Base-by-base conservation (phyloP, 2,888 invertebrate genomes). In the Lasioglossum morio region DNA sequence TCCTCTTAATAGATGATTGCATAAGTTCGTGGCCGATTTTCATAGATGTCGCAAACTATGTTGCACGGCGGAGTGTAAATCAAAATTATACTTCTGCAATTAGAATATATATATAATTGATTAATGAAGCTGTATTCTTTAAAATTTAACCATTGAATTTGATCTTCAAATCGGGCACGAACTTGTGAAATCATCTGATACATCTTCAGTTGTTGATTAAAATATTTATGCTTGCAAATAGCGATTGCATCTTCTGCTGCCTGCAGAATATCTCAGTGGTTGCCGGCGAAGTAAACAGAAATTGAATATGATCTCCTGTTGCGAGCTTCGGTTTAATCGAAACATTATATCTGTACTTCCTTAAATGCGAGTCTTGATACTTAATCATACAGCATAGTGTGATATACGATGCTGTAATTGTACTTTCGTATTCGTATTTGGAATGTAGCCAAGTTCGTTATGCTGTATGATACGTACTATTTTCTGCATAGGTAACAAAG, bases 351-450 rank as follows among this genome's bases (percentile, higher is more conserved):
- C 66, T 69, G 66, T 37, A 69, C 34, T 69, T 69, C 66, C 37
- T 69, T 16, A 34, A 34, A 69, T 69, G 37, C 34, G 37, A 69
- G 66, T 34, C 66, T 37, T 37, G 66, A 69, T 69, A 69, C 66
- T 69, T 37, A 34, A 69, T 69, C 66, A 69, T 37, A 69, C 66
- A 4, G 34, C 23, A 19, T 4, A 4, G 34, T 63, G 30, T 63
- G 63, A 30, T 63, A 63, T 63, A 63, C 66, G 66, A 37, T 37
- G 0, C 34, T 23, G 66, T 69, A 23, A 34, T 34, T 69, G 66
- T 69, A 69, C 66, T 69, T 69, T 69, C 66, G 66, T 37, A 69
- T 34, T 69, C 66, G 34, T 69, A 69, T 69, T 23, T 69, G 66
- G 66, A 69, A 69, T 34, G 19, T 23, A 69, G 66, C 66, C 66